Evolutionary conservation across 2,888 invertebrate species (phyloP).

Genomic region (Charanyca ferruginea): DNA sequence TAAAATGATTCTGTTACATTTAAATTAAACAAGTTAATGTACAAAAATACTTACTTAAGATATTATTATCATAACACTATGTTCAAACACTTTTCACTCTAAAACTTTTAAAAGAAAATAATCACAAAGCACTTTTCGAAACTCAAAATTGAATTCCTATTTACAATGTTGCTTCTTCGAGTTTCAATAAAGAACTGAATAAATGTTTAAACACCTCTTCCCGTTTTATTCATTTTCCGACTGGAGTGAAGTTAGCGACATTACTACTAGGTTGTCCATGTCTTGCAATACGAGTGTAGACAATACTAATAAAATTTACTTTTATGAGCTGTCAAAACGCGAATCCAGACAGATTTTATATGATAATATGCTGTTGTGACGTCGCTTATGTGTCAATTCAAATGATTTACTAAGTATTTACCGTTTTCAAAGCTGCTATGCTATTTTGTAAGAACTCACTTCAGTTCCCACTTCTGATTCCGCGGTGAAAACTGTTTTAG

Average conservation of each 20-base stretch:
- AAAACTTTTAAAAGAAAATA: neutral
- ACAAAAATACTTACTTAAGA: conserved; percentile 15
- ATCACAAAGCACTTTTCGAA: neutral
- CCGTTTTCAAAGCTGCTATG: no score
- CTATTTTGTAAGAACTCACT: no score
- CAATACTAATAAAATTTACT: no score
- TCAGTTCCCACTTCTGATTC: no score
- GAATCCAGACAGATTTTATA: no score
- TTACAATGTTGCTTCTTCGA: neutral
- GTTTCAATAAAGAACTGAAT: conserved; percentile 12
- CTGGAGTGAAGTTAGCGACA: conserved; percentile 9
- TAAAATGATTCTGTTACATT: no score
- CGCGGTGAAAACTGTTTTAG: no score
- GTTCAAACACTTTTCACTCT: conserved; percentile 1
- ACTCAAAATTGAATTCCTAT: neutral
- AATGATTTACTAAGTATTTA: no score
- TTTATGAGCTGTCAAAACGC: no score
- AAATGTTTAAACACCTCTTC: neutral
- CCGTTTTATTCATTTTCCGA: conserved; percentile 18
- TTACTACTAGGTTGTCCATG: conserved; percentile 1
- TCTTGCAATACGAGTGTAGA: neutral
- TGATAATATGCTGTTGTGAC: no score
- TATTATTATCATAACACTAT: neutral
- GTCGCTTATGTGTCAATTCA: no score
- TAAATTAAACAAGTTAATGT: neutral